Conservation (phyloP, 2,113 vertebrate species). For the Macquaria ambigua region DNA sequence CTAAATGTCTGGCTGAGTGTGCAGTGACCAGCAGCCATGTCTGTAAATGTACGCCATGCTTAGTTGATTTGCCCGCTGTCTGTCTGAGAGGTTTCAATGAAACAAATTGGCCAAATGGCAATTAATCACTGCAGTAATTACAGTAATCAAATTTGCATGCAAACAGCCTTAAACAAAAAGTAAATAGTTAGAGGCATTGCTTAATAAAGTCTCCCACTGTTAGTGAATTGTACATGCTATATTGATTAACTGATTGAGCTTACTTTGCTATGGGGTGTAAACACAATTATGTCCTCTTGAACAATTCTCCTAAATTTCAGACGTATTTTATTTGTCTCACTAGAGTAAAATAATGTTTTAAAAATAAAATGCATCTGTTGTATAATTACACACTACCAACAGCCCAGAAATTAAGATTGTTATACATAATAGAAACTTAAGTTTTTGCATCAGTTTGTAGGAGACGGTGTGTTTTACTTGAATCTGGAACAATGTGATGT, state of each 20-base stretch:
- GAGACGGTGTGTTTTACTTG: conserved; percentile 2
- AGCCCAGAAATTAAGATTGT: background rate
- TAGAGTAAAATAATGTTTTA: background rate
- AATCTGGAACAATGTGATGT: background rate
- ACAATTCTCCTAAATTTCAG: background rate
- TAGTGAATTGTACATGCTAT: background rate
- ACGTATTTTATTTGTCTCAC: background rate
- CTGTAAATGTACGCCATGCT: background rate
- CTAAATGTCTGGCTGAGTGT: background rate
- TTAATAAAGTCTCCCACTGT: background rate
- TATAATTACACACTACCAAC: too few species aligned
- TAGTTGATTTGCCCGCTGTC: conserved; percentile 6
- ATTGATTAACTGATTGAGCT: conserved; percentile 12
- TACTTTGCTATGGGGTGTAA: background rate
- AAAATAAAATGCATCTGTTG: background rate
- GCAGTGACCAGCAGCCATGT: background rate
- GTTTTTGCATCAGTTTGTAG: background rate
- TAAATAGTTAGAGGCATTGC: background rate
- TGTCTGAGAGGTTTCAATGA: conserved; percentile 11
- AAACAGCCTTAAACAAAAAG: conserved; percentile 13
- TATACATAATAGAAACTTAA: background rate
- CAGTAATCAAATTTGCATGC: conserved; percentile 17
- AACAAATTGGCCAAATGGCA: conserved; percentile 18
- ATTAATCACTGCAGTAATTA: conserved; percentile 28
- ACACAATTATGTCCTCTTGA: conserved; percentile 4